Evolutionary conservation across 2,797 vertebrate genomes (phyloP).

Genomic region (Coendou prehensilis): DNA sequence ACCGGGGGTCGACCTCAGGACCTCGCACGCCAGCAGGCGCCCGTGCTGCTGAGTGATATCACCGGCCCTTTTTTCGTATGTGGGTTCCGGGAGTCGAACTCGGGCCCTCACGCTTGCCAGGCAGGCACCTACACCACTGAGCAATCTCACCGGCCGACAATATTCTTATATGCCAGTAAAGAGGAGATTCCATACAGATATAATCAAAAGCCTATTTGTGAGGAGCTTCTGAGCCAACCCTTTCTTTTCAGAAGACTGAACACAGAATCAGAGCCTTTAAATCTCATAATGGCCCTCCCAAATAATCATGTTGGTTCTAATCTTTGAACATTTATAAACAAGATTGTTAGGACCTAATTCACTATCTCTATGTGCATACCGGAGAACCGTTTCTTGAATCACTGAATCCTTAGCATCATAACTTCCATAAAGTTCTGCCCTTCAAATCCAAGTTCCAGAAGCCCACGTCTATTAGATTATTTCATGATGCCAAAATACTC

Average conservation of each 20-base stretch:
- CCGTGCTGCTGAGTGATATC: too few relatives aligned
- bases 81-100: too few relatives aligned
- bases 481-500: slow-evolving; percentile 94
- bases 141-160: neutral
- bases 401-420: slow-evolving; percentile 96
- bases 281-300: slow-evolving; percentile 93
- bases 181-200: neutral
- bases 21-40: too few relatives aligned
- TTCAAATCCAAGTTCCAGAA: slow-evolving; percentile 95
- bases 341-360: slow-evolving; percentile 93
- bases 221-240: slow-evolving; percentile 92
- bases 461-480: slow-evolving; percentile 94
- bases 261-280: slow-evolving; percentile 93
- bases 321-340: slow-evolving; percentile 94
- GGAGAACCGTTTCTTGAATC: slow-evolving; percentile 94
- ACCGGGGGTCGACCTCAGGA: too few relatives aligned
- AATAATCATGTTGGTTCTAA: slow-evolving; percentile 96
- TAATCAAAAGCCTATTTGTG: slow-evolving; percentile 94
- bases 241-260: slow-evolving; percentile 93
- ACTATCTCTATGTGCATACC: slow-evolving; percentile 96
- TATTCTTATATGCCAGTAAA: slow-evolving; percentile 23
- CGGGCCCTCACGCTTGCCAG: too few relatives aligned
- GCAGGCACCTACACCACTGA: too few relatives aligned
- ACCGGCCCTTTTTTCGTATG: too few relatives aligned
- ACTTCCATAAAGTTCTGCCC: slow-evolving; percentile 96